Base-by-base conservation (phyloP, 2,113 vertebrate species). In the Zootoca vivipara region DNA sequence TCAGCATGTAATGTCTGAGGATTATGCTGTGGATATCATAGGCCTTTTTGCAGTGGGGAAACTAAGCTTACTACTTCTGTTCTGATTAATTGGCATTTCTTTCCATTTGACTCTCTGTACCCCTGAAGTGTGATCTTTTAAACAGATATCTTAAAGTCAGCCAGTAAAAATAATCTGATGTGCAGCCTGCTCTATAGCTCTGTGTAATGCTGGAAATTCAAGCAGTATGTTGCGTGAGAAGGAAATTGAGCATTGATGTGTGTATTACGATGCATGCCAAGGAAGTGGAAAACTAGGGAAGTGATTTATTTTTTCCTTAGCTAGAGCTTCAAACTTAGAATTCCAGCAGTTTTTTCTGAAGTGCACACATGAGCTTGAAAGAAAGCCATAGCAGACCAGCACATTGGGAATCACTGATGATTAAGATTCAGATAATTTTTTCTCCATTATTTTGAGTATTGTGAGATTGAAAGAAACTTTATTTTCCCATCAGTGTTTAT, bases 211-310 rank as follows among this genome's bases (percentile, higher is more conserved):
- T 90, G 69, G 86, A 93, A 93, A 85, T 89, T 90, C 91, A 90
- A 24, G 7, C 42, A 90, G 90, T 87, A 28, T 89, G 82, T 74
- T 33, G 65, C 2, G 20, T 92, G 84, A 78, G 74, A 95, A 94
- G 94, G 93, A 93, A 95, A 91, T 62, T 70, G 2, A 84, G 94
- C 94, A 93, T 94, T 94, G 92, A 91, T 90, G 84, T 67, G 1
- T 62, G 78, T 89, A 20, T 93, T 94, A 90, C 94, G 93, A 92
- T 33, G 2, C 74, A 67, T 89, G 95, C 95, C 75, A 1, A 96
- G 92, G 91, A 90, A 87, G 80, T 56, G 4, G 65, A 89, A 83
- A 87, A 91, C 80, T 94, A 92, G 95, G 94, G 90, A 95, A 93
- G 90, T n/a, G 1, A 35, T 85, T 90, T 90, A 94, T 64, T 94